Conservation (phyloP, 2,888 invertebrate genomes). For the Ormia ochracea region DNA sequence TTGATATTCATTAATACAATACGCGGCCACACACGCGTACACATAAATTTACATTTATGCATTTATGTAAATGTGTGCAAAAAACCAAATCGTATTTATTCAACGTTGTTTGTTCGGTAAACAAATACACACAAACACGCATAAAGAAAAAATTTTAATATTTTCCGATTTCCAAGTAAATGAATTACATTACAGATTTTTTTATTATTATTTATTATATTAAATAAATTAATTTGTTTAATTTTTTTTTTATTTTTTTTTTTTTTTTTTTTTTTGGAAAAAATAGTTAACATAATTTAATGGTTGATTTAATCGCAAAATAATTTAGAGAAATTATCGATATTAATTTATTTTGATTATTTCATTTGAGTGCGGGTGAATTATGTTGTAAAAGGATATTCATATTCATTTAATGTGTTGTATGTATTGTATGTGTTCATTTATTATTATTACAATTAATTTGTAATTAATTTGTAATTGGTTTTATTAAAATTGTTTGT, state of each 20-base stretch:
- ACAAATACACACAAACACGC: slow-evolving; percentile 49
- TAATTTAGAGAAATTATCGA: slow-evolving; percentile 9
- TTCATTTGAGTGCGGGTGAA: slow-evolving; percentile 4
- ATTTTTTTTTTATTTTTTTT: not conserved
- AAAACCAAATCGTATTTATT: slow-evolving; percentile 36
- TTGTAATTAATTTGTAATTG: slow-evolving; percentile 10
- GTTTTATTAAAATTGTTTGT: slow-evolving; percentile 31
- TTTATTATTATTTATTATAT: slow-evolving; percentile 20
- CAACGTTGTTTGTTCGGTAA: slow-evolving; percentile 51
- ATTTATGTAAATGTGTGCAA: slow-evolving; percentile 9
- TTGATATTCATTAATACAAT: slow-evolving; percentile 24
- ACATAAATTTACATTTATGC: slow-evolving; percentile 12
- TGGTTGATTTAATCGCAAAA: slow-evolving; percentile 61
- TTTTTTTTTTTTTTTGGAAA: slow-evolving; percentile 10
- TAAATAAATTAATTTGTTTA: slow-evolving; percentile 44
- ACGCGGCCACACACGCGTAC: not conserved
- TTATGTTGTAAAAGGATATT: not conserved
- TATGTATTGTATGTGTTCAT: not conserved
- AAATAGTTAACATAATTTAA: slow-evolving; percentile 59
- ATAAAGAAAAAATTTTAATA: not conserved
- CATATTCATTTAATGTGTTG: not conserved
- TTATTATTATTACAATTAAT: slow-evolving; percentile 1
- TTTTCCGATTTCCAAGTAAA: not conserved
- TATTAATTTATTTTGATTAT: slow-evolving; percentile 11
- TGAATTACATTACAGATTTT: slow-evolving; percentile 8